A percentile compares a stretch with the other conserved stretches of the same genome.
phyloP scores from a whole-genome alignment of 2,113 vertebrate species.

The Halcyon senegalensis region DNA sequence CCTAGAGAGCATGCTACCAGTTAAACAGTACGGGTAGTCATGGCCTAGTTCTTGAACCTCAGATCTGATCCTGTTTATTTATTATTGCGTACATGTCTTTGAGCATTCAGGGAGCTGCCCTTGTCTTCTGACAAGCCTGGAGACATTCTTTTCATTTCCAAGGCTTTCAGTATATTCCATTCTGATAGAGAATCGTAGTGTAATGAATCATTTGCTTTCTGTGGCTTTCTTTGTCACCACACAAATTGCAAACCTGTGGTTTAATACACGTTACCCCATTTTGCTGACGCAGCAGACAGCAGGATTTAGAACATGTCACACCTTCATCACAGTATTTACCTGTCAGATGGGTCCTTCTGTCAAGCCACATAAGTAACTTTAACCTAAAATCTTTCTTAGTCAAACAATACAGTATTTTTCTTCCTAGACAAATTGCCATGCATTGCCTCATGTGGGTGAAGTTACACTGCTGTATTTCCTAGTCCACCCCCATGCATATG shows the following conservation, averaged over 20 bases:
- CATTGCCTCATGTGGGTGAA: not conserved
- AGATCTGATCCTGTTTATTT: not conserved
- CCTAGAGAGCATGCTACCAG: not conserved
- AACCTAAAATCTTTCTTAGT: not conserved
- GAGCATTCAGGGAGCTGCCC: not conserved
- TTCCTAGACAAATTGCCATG: not conserved
- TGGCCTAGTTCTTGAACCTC: not conserved
- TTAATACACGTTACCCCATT: not conserved
- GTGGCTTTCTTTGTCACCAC: not conserved
- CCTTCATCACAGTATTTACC: not conserved
- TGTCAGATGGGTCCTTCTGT: not conserved
- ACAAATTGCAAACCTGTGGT: slow-evolving; percentile 3
- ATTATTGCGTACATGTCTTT: not conserved
- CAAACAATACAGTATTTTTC: not conserved
- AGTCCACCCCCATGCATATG: not conserved
- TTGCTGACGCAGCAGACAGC: slow-evolving; percentile 3
- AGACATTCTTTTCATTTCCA: not conserved
- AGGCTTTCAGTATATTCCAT: not conserved
- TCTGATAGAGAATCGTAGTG: not conserved
- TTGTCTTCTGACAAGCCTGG: not conserved
- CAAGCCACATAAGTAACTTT: not conserved
- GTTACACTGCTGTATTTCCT: not conserved
- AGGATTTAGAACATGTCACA: not conserved
- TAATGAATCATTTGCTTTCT: not conserved
- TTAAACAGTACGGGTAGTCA: not conserved